phyloP scores from a whole-genome alignment of 2,888 invertebrate genomes.

The Limnephilus lunatus region DNA sequence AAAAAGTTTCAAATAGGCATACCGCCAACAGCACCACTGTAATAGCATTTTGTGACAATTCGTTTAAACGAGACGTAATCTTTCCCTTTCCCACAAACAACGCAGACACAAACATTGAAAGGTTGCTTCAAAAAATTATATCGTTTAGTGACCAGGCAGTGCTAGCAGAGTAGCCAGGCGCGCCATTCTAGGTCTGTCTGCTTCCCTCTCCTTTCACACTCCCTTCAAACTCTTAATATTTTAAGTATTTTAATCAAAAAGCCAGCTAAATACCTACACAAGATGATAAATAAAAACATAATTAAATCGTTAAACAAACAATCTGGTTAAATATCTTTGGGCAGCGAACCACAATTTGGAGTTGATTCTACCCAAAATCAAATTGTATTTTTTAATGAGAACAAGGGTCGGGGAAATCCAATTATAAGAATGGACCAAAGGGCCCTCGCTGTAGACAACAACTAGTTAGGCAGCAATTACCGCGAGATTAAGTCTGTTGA shows the following conservation, averaged over 20 bases:
- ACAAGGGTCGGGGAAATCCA: constrained; percentile 4
- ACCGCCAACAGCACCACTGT: not conserved
- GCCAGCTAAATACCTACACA: not conserved
- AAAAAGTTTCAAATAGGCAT: not conserved
- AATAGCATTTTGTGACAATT: not conserved
- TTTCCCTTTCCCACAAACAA: not conserved
- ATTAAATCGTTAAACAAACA: not conserved
- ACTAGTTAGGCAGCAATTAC: constrained; percentile 25
- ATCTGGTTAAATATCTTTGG: not conserved
- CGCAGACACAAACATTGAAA: not conserved
- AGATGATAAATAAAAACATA: not conserved
- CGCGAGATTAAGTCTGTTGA: not conserved
- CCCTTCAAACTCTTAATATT: not conserved
- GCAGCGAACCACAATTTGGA: not conserved
- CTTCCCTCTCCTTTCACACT: no score
- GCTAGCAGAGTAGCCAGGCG: no score
- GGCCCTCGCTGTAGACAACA: constrained; percentile 18
- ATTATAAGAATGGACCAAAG: not conserved
- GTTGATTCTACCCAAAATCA: not conserved
- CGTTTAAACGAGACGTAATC: not conserved
- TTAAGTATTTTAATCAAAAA: not conserved
- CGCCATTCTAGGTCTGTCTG: no score
- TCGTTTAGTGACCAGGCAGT: no score
- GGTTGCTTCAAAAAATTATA: no score
- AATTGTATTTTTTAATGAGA: not conserved